A percentile compares a stretch with the other conserved stretches of the same genome.
Evolutionary conservation across 2,113 vertebrate species (phyloP).

Genomic region (Chelonoidis abingdonii): DNA sequence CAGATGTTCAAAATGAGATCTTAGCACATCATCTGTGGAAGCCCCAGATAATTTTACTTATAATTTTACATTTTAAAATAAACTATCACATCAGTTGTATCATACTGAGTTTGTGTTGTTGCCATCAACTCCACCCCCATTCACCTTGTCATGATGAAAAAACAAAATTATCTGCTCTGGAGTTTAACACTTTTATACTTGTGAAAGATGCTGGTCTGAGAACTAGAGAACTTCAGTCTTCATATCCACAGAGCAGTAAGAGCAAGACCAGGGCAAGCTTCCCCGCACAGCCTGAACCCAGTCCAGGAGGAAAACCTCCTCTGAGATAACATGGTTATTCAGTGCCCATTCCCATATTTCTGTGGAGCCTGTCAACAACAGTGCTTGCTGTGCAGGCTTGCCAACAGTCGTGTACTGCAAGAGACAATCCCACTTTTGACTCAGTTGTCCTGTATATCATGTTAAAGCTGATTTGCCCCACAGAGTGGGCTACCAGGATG

Average conservation of each 20-base stretch:
- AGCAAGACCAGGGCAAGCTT: background rate
- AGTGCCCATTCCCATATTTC: background rate
- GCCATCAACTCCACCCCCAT: background rate
- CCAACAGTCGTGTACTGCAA: background rate
- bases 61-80: background rate
- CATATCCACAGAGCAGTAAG: background rate
- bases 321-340: background rate
- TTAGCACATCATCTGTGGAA: background rate
- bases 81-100: background rate
- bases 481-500: background rate
- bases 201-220: background rate
- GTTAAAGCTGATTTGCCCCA: background rate
- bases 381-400: background rate
- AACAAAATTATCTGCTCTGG: background rate
- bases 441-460: background rate
- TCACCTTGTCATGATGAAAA: background rate
- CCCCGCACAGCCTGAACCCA: background rate
- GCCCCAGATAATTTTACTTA: background rate
- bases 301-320: background rate
- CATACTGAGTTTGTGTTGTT: background rate
- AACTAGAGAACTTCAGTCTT: background rate
- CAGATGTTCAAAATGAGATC: background rate
- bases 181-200: background rate
- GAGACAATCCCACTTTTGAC: background rate
- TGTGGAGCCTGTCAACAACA: background rate